These are phyloP conservation scores for Polylopha cassiicola DNA, from an alignment of 2,888 invertebrate species.

Conservation along the genomic window DNA sequence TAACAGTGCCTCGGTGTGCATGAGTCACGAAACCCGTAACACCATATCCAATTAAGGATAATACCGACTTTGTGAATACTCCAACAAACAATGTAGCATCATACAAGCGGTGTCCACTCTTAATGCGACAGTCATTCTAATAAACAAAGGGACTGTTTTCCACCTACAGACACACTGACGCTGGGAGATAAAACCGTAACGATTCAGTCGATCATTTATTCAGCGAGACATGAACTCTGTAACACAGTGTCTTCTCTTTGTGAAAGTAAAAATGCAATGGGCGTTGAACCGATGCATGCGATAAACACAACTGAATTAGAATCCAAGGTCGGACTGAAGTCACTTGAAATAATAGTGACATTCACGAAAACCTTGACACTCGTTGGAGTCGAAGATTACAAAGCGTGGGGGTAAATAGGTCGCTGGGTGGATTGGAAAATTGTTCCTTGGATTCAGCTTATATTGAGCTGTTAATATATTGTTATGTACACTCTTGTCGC, in stretches of 20 bases:
- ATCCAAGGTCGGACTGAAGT: conserved; percentile 25
- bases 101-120: neutral
- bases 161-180: no score
- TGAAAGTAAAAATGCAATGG: conserved; percentile 1
- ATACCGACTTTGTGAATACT: conserved; percentile 1
- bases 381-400: neutral
- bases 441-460: no score
- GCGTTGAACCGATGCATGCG: conserved; percentile 22
- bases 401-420: conserved; percentile 7
- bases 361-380: conserved; percentile 18
- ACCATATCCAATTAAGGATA: conserved; percentile 4
- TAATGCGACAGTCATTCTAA: neutral
- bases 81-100: no score
- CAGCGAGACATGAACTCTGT: no score
- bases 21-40: neutral
- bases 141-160: neutral
- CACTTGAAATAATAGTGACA: conserved; percentile 18
- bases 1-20: neutral
- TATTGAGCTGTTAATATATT: no score
- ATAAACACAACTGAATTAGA: conserved; percentile 30
- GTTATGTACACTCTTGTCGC: no score
- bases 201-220: no score
- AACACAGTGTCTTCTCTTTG: neutral
- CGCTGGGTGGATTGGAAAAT: conserved; percentile 5
- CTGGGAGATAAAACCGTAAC: no score